phyloP scores from a whole-genome alignment of 2,888 invertebrate genomes.

The Caenorhabditis macrosperma region DNA sequence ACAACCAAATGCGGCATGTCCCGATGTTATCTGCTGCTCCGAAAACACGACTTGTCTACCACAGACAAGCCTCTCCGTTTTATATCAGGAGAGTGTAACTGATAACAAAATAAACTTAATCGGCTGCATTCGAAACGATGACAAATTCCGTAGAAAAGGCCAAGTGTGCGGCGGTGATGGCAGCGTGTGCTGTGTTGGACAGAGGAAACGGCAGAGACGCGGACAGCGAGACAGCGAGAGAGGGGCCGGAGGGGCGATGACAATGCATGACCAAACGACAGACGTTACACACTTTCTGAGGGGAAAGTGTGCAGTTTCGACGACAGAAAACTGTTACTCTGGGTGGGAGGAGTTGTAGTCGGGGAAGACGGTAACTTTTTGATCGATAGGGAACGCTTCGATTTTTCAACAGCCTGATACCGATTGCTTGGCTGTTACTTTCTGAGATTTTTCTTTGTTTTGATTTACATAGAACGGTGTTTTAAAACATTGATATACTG shows the following conservation, averaged over 20 bases:
- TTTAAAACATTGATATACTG: no score
- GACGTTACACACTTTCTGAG: not conserved
- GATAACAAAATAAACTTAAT: slow-evolving; percentile 23
- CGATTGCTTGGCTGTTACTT: no score
- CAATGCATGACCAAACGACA: not conserved
- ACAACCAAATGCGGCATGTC: not conserved
- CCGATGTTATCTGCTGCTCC: not conserved
- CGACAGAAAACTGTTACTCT: slow-evolving; percentile 6
- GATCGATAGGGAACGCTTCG: not conserved
- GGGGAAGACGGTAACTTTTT: not conserved
- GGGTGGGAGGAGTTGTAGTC: slow-evolving; percentile 5
- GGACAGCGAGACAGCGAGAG: slow-evolving; percentile 9
- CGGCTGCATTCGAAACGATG: slow-evolving; percentile 3
- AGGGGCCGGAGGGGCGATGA: slow-evolving; percentile 10
- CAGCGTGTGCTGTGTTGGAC: not conserved
- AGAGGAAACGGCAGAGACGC: not conserved
- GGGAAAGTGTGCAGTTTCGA: not conserved
- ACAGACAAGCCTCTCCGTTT: not conserved
- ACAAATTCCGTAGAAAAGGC: slow-evolving; percentile 20
- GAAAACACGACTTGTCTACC: not conserved
- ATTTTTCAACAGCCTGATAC: no score
- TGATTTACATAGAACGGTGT: no score
- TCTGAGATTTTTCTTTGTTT: not conserved
- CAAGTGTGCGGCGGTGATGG: slow-evolving; percentile 12
- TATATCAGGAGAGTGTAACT: not conserved